phyloP scores from a whole-genome alignment of 2,113 vertebrate genomes.

The Climacteris rufus region DNA sequence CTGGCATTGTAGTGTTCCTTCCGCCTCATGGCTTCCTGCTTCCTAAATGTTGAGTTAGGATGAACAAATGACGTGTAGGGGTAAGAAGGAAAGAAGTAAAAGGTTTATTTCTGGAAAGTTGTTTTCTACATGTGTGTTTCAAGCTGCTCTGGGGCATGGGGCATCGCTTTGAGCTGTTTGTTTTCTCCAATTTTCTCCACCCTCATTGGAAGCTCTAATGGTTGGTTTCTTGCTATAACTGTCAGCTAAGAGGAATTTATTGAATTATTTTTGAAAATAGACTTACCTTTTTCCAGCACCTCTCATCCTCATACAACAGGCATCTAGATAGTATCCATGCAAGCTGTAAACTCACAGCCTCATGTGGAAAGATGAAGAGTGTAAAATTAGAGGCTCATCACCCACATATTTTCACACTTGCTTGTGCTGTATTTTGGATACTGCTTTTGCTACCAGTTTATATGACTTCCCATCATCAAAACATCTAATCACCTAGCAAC shows the following conservation, averaged over 20 bases:
- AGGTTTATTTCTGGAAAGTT: background rate
- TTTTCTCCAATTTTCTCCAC: background rate
- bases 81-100: background rate
- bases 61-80: background rate
- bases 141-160: background rate
- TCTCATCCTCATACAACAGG: background rate
- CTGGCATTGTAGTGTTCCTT: background rate
- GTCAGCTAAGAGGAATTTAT: background rate
- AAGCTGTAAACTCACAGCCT: background rate
- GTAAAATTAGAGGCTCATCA: conserved; percentile 31
- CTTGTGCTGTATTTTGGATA: background rate
- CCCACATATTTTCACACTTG: conserved; percentile 36
- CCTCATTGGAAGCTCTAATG: background rate
- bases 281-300: background rate
- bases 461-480: background rate
- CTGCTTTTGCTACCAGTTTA: background rate
- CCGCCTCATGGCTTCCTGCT: background rate
- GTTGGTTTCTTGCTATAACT: background rate
- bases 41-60: background rate
- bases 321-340: background rate
- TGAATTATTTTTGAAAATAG: background rate
- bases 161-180: background rate
- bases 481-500: background rate
- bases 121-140: background rate
- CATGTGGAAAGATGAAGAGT: background rate